Conservation (phyloP, 2,113 vertebrate species). For the Xenotilapia longispinis region DNA sequence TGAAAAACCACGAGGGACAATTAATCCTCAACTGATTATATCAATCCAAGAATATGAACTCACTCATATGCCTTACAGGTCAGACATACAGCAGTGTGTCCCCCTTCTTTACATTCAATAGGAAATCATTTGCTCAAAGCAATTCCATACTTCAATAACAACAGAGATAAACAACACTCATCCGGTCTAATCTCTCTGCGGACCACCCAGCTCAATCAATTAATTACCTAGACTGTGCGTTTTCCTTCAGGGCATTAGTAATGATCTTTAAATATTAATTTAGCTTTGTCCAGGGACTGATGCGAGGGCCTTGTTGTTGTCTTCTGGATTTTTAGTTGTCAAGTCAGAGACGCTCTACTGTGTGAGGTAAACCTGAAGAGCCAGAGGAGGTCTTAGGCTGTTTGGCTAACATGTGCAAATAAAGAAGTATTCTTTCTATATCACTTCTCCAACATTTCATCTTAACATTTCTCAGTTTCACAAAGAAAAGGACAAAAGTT, state of each 20-base stretch:
- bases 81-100: conserved; percentile 32
- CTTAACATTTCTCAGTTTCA: neutral
- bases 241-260: conserved; percentile 80
- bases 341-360: conserved; percentile 2
- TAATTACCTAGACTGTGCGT: conserved; percentile 78
- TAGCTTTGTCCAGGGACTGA: conserved; percentile 78
- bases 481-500: conserved; percentile 7
- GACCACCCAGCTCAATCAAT: conserved; percentile 73
- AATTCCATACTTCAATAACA: conserved; percentile 64
- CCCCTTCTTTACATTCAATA: conserved; percentile 60
- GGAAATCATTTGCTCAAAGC: conserved; percentile 57
- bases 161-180: conserved; percentile 68
- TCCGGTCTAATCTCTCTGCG: conserved; percentile 63
- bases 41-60: conserved; percentile 32
- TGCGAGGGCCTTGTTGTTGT: conserved; percentile 53
- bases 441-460: neutral
- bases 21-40: conserved; percentile 45
- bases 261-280: conserved; percentile 91
- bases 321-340: conserved; percentile 22
- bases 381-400: conserved; percentile 1
- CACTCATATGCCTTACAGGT: conserved; percentile 55
- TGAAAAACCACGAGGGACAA: conserved; percentile 19
- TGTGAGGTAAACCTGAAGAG: conserved; percentile 29
- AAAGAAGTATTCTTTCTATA: neutral
- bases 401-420: neutral